Conservation (phyloP, 2,113 vertebrate species). For the Chaenocephalus aceratus region DNA sequence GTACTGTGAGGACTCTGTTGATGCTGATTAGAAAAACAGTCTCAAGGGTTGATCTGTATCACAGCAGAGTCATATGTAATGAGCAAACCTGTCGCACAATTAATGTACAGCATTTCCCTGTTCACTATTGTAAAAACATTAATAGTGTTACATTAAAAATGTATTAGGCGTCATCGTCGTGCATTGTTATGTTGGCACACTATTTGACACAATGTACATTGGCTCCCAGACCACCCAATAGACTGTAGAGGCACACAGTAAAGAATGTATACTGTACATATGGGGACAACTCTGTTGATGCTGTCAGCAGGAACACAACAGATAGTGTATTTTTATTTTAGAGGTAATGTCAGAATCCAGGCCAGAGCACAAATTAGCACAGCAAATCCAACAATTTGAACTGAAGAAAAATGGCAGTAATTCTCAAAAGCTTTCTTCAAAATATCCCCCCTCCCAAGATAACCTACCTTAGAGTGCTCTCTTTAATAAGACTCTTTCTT, state of each 20-base stretch:
- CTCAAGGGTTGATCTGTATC: conserved; percentile 42
- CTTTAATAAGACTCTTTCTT: conserved; percentile 43
- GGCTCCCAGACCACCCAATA: background rate
- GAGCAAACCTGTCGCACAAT: conserved; percentile 24
- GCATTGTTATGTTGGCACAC: background rate
- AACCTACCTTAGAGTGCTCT: conserved; percentile 11
- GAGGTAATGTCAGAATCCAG: conserved; percentile 6
- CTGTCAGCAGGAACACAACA: conserved; percentile 8
- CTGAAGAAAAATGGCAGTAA: conserved; percentile 6
- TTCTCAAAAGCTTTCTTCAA: conserved; percentile 16
- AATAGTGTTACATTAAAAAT: background rate
- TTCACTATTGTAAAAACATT: background rate
- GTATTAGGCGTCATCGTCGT: background rate
- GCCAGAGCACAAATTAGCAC: conserved; percentile 12
- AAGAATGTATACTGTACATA: background rate
- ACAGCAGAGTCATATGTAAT: conserved; percentile 33
- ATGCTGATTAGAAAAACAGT: conserved; percentile 65
- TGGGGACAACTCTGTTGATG: background rate
- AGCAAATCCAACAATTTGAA: conserved; percentile 43
- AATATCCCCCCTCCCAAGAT: background rate
- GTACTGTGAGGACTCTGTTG: conserved; percentile 54
- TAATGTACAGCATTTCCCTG: conserved; percentile 38
- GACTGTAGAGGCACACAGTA: background rate
- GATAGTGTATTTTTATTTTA: background rate
- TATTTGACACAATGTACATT: background rate